Evolutionary conservation across 2,113 vertebrate species (phyloP).

Genomic region (Xiphophorus hellerii): DNA sequence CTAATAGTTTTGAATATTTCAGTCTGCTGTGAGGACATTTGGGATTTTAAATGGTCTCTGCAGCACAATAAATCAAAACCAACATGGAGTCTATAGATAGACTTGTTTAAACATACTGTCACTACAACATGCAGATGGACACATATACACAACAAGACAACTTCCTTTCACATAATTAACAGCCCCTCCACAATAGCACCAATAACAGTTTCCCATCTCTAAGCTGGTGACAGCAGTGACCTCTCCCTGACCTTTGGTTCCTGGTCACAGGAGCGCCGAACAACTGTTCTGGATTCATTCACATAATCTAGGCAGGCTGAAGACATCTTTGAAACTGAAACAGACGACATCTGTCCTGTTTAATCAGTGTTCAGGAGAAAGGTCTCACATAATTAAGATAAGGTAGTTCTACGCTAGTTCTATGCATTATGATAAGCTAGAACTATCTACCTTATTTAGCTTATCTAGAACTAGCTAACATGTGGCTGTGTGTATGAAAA

Average conservation of each 20-base stretch:
- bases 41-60: conserved; percentile 50
- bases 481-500: too few species aligned
- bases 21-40: conserved; percentile 19
- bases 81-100: conserved; percentile 63
- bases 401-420: too few species aligned
- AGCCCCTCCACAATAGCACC: conserved; percentile 68
- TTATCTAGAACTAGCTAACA: too few species aligned
- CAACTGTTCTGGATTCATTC: conserved; percentile 50
- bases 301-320: conserved; percentile 30
- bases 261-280: conserved; percentile 8
- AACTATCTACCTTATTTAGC: too few species aligned
- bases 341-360: conserved; percentile 11
- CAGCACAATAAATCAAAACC: conserved; percentile 44
- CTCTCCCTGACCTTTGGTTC: conserved; percentile 51
- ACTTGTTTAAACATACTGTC: conserved; percentile 56
- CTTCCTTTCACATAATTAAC: conserved; percentile 71
- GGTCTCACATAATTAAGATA: too few species aligned
- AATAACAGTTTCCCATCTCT: conserved; percentile 70
- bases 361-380: not conserved
- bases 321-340: not conserved
- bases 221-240: conserved; percentile 34
- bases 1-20: conserved; percentile 40
- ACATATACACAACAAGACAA: conserved; percentile 52
- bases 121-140: conserved; percentile 48
- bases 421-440: too few species aligned